Conservation (phyloP, 2,888 invertebrate genomes). For the Muschampia plurimacula region DNA sequence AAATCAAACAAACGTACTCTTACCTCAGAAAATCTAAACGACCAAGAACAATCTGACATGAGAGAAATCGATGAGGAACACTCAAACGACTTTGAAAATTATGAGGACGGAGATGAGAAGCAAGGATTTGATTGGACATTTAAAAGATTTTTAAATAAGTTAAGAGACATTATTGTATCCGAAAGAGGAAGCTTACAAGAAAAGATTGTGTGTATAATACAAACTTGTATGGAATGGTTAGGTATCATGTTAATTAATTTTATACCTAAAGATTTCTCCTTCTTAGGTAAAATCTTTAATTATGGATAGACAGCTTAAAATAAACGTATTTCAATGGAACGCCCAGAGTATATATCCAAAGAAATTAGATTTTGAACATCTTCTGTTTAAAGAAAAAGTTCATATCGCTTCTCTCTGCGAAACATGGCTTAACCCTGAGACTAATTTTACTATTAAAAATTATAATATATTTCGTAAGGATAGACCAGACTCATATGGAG, state of each 20-base stretch:
- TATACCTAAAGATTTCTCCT: constrained; percentile 2
- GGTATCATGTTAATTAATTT: background rate
- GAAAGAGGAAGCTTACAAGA: background rate
- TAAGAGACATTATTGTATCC: background rate
- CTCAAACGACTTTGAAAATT: background rate
- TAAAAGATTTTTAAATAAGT: background rate
- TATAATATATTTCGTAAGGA: background rate
- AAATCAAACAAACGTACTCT: background rate
- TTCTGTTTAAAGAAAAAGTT: background rate
- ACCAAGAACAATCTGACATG: background rate
- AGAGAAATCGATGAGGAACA: background rate
- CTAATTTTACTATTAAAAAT: background rate
- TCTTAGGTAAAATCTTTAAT: background rate
- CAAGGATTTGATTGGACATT: background rate
- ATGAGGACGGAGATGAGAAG: background rate
- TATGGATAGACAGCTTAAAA: background rate
- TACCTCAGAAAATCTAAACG: background rate
- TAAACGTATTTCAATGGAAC: background rate
- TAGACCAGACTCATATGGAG: background rate
- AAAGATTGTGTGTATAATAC: background rate
- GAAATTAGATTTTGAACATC: constrained; percentile 1
- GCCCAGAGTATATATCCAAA: background rate
- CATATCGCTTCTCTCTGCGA: background rate
- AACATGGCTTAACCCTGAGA: background rate
- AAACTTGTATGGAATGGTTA: constrained; percentile 1